Conservation (phyloP, 2,797 vertebrate species). For the Poecilia wingei region DNA sequence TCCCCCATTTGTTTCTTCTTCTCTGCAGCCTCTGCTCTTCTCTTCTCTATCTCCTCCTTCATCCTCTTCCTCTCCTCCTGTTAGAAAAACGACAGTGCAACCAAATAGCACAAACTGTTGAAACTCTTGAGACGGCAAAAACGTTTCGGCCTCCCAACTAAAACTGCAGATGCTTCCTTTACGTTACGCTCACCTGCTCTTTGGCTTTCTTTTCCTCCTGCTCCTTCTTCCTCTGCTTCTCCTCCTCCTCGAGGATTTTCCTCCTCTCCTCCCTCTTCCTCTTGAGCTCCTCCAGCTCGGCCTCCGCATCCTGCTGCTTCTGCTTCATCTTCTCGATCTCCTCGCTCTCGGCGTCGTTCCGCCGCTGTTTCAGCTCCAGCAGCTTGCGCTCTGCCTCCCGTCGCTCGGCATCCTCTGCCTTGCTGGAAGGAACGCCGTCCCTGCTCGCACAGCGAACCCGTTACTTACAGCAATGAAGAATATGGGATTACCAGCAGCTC, state of each 20-base stretch:
- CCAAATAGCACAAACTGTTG: not conserved
- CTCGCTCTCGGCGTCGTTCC: constrained; percentile 85
- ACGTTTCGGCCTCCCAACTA: not conserved
- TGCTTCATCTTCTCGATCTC: constrained; percentile 92
- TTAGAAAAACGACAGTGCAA: not conserved
- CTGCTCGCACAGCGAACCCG: constrained; percentile 43
- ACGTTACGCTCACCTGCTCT: constrained; percentile 83
- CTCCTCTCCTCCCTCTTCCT: constrained; percentile 91
- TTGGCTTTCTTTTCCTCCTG: constrained; percentile 87
- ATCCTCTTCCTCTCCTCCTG: constrained; percentile 95
- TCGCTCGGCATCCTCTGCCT: constrained; percentile 69
- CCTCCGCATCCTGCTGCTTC: constrained; percentile 90
- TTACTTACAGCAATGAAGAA: not conserved
- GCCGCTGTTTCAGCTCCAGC: constrained; percentile 86
- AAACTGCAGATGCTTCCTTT: not conserved
- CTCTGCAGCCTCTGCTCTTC: constrained; percentile 94
- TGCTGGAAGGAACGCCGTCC: constrained; percentile 51
- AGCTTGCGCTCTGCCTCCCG: constrained; percentile 86
- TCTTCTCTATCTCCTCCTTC: constrained; percentile 95
- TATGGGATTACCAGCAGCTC: not conserved
- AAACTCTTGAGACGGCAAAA: too few relatives aligned
- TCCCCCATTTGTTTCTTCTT: constrained; percentile 89
- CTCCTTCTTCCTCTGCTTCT: constrained; percentile 88
- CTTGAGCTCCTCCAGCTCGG: constrained; percentile 92
- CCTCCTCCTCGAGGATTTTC: constrained; percentile 93